Evolutionary conservation across 2,888 invertebrate genomes (phyloP).

Genomic region (Cancer borealis): DNA sequence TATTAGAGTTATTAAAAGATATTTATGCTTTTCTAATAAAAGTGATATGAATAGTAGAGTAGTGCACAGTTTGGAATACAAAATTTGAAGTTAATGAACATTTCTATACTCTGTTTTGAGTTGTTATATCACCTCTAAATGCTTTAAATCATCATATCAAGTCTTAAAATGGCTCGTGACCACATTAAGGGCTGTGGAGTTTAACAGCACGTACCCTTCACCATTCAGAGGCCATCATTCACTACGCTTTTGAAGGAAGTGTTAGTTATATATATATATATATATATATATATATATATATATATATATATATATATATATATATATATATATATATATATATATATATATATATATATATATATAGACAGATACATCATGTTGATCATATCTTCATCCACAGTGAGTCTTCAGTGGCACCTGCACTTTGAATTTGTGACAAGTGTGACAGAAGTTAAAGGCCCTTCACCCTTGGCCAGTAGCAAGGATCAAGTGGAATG

Average conservation of each 20-base stretch:
- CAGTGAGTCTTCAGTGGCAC: constrained; percentile 94
- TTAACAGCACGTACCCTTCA: neutral
- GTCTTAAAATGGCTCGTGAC: too few species aligned
- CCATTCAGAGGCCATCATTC: neutral
- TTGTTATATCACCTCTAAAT: too few species aligned
- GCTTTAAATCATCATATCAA: too few species aligned
- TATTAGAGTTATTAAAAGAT: too few species aligned
- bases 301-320: neutral
- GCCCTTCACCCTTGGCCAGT: constrained; percentile 82
- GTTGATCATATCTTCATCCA: constrained; percentile 48
- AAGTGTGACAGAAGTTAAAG: constrained; percentile 50
- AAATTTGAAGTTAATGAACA: too few species aligned
- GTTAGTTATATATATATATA: neutral
- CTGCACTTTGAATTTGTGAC: constrained; percentile 97
- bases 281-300: neutral
- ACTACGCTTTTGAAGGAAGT: too few species aligned
- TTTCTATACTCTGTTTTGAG: too few species aligned
- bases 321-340: neutral
- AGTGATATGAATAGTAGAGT: too few species aligned
- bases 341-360: neutral
- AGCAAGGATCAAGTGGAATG: constrained; percentile 84
- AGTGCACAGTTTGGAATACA: too few species aligned
- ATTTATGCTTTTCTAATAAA: too few species aligned
- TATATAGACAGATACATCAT: neutral
- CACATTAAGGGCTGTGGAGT: neutral